Conservation (phyloP, 1,140 invertebrate genomes). For the Onthophagus taurus region DNA sequence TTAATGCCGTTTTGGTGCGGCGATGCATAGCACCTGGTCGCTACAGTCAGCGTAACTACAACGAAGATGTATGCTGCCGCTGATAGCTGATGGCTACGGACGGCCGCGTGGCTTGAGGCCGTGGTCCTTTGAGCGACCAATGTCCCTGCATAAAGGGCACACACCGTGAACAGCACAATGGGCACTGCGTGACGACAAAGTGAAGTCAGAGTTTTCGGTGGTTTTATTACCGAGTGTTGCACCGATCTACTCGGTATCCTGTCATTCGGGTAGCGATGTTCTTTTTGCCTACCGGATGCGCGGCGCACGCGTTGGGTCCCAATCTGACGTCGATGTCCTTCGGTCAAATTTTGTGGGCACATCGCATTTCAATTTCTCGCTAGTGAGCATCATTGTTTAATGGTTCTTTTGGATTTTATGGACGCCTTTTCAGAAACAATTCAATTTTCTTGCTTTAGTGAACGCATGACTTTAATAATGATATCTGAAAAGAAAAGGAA, state of each 20-base stretch:
- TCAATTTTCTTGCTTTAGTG: no score
- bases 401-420: no score
- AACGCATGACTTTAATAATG: no score
- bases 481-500: no score
- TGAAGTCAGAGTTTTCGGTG: not conserved
- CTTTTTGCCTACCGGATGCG: conserved; percentile 17
- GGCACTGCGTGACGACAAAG: not conserved
- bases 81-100: no score
- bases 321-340: conserved; percentile 14
- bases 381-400: no score
- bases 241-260: not conserved
- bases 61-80: conserved; percentile 19
- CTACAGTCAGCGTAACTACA: conserved; percentile 24
- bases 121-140: conserved; percentile 27
- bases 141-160: conserved; percentile 25
- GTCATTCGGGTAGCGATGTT: not conserved
- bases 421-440: no score
- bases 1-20: not conserved
- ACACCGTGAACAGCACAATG: conserved; percentile 19
- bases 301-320: conserved; percentile 17
- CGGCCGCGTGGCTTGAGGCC: conserved; percentile 19
- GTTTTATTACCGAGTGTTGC: not conserved
- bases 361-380: no score
- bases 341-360: conserved; percentile 14
- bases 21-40: conserved; percentile 25